Conservation (phyloP, 2,797 vertebrate species). For the Halcyon chelicuti region DNA sequence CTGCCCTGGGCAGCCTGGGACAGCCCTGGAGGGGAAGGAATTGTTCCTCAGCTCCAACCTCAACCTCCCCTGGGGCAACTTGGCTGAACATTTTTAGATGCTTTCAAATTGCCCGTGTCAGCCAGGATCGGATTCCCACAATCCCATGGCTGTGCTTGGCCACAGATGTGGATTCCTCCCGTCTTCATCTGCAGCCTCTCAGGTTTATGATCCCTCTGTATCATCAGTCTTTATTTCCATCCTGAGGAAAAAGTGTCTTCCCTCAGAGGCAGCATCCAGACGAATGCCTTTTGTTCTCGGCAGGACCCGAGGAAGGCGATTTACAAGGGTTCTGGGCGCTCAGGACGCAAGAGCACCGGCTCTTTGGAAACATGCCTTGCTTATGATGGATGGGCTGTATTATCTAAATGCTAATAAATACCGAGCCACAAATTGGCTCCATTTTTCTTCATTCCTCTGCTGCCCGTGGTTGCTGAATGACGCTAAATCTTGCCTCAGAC, state of each 20-base stretch:
- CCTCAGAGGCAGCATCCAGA: background rate
- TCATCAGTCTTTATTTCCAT: constrained; percentile 21
- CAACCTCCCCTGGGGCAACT: background rate
- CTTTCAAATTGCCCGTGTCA: background rate
- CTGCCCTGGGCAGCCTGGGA: background rate
- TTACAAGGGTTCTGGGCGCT: constrained; percentile 9
- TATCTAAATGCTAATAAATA: constrained; percentile 70
- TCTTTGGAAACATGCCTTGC: background rate
- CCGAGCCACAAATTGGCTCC: constrained; percentile 51
- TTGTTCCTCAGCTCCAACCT: background rate
- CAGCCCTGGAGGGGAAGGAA: background rate
- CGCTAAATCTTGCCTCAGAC: background rate
- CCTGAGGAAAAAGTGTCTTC: background rate
- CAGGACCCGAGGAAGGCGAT: background rate
- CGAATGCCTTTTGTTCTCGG: constrained; percentile 21
- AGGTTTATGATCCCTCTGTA: background rate
- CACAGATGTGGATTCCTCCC: background rate
- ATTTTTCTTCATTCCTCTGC: constrained; percentile 74
- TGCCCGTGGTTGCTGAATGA: constrained; percentile 18
- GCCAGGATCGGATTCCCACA: background rate
- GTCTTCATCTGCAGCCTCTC: background rate
- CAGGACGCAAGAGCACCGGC: background rate
- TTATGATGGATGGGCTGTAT: constrained; percentile 64
- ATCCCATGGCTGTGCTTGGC: background rate
- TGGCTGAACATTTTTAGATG: background rate